Evolutionary conservation across 2,888 invertebrate genomes (phyloP).

Genomic region (Drosophila heteroneura): DNA sequence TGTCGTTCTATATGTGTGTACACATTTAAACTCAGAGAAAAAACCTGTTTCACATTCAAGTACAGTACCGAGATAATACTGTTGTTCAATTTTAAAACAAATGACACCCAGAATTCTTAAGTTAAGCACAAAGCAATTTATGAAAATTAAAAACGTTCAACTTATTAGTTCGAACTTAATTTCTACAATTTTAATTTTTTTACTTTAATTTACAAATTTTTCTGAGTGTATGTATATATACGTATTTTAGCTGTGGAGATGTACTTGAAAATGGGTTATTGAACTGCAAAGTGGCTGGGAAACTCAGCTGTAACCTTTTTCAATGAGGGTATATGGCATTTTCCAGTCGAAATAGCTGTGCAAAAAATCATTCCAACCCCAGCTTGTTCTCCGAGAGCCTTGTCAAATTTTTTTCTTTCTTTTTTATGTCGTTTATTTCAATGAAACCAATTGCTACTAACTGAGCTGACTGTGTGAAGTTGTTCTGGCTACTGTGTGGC

Average conservation of each 20-base stretch:
- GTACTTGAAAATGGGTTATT: constrained; percentile 55
- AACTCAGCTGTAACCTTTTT: neutral
- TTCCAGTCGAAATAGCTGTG: constrained; percentile 28
- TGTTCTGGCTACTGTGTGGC: constrained; percentile 14
- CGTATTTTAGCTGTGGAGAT: neutral
- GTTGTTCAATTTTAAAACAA: neutral
- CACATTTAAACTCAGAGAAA: neutral
- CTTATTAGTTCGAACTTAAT: neutral
- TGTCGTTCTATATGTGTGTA: constrained; percentile 15
- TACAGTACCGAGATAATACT: neutral
- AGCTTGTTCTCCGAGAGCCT: constrained; percentile 32
- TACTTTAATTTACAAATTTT: too few species aligned
- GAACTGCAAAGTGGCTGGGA: constrained; percentile 60
- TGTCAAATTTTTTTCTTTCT: constrained; percentile 14
- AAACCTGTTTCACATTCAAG: neutral
- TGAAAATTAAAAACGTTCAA: neutral
- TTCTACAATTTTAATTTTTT: neutral
- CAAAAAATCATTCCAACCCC: constrained; percentile 37
- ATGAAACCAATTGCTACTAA: constrained; percentile 49
- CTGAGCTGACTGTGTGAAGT: constrained; percentile 18
- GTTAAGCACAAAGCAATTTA: neutral
- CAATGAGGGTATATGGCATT: constrained; percentile 8
- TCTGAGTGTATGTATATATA: neutral
- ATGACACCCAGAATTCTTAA: neutral
- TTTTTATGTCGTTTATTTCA: constrained; percentile 16